Evolutionary conservation across 2,113 vertebrate genomes (phyloP).

Genomic region (Neogale vison): DNA sequence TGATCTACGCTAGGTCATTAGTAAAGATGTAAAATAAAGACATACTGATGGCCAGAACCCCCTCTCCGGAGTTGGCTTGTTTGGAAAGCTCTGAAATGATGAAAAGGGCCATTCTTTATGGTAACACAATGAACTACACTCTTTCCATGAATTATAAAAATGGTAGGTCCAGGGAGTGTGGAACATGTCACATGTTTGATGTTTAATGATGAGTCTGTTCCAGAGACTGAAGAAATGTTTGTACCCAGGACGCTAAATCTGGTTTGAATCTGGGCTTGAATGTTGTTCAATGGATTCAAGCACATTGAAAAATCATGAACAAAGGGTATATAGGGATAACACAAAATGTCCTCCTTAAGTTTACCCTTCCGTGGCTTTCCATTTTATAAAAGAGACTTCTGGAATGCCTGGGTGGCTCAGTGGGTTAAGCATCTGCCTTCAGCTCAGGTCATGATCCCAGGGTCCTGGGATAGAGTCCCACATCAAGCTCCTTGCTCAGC

Average conservation of each 20-base stretch:
- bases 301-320: constrained; percentile 35
- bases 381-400: neutral
- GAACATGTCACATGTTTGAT: neutral
- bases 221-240: constrained; percentile 33
- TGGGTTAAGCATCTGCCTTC: no score
- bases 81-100: constrained; percentile 14
- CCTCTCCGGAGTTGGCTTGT: neutral
- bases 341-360: neutral
- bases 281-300: neutral
- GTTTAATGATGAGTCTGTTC: constrained; percentile 56
- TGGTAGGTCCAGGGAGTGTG: neutral
- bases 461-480: no score
- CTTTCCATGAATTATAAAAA: constrained; percentile 17
- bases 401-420: no score
- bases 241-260: constrained; percentile 45
- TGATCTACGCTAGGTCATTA: constrained; percentile 45
- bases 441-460: no score
- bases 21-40: constrained; percentile 53
- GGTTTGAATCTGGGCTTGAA: constrained; percentile 39
- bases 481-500: no score
- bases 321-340: neutral
- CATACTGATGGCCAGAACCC: neutral
- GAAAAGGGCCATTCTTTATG: neutral
- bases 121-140: neutral
- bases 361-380: neutral